These are phyloP conservation scores for Porites lobata DNA, from an alignment of 92 coral and sea anemone species.

Conservation along the genomic window DNA sequence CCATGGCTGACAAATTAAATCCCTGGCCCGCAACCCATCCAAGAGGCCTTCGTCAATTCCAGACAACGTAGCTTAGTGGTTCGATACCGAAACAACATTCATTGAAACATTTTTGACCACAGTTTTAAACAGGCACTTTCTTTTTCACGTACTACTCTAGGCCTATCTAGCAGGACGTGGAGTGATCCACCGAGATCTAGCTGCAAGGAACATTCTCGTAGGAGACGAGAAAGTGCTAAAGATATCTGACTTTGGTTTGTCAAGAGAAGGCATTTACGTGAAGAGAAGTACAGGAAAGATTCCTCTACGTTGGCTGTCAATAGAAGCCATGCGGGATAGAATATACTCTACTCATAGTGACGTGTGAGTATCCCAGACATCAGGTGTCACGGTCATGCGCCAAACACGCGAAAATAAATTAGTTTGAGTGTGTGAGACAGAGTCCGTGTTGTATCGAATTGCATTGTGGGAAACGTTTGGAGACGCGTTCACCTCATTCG, in stretches of 20 bases:
- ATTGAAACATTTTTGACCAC: background rate
- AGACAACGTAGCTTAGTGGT: too few relatives aligned
- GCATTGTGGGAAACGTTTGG: too few relatives aligned
- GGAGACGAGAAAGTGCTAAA: conserved; percentile 91
- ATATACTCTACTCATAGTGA: conserved; percentile 93
- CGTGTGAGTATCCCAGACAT: conserved; percentile 67
- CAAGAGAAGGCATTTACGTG: conserved; percentile 93
- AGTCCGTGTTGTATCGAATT: too few relatives aligned
- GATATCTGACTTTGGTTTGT: conserved; percentile 96
- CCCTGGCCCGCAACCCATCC: too few relatives aligned
- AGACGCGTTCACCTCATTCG: too few relatives aligned
- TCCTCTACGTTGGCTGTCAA: conserved; percentile 95
- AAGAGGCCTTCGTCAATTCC: too few relatives aligned
- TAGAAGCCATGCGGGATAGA: conserved; percentile 93
- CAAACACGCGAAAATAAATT: too few relatives aligned
- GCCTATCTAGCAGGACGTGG: conserved; percentile 89
- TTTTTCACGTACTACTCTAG: conserved; percentile 29
- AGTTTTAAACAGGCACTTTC: too few relatives aligned
- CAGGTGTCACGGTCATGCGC: too few relatives aligned
- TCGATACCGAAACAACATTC: background rate
- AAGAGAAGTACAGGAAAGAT: conserved; percentile 95
- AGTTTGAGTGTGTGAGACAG: too few relatives aligned
- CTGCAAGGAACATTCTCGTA: conserved; percentile 95
- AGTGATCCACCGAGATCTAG: conserved; percentile 93
- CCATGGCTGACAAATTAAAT: too few relatives aligned